Evolutionary conservation across 2,888 invertebrate species (phyloP).

Genomic region (Stenodera caucasica): DNA sequence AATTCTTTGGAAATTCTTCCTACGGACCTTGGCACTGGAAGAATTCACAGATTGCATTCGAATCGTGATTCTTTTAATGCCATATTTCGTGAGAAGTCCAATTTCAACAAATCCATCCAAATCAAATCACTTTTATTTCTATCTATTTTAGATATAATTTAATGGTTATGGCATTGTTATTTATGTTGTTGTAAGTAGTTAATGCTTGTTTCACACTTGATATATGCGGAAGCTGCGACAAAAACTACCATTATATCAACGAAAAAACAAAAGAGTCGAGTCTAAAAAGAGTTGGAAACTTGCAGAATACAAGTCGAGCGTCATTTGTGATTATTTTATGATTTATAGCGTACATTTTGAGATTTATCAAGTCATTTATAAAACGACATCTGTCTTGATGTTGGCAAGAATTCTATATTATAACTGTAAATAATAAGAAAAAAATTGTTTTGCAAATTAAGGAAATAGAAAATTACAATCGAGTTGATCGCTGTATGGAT

Average conservation of each 20-base stretch:
- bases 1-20: constrained; percentile 28
- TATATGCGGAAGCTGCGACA: neutral
- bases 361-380: constrained; percentile 14
- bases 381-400: constrained; percentile 1
- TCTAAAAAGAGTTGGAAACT: too few species aligned
- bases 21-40: constrained; percentile 67
- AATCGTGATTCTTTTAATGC: constrained; percentile 69
- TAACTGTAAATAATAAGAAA: neutral
- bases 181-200: neutral
- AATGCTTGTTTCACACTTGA: constrained; percentile 5
- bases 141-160: neutral
- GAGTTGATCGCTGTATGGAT: neutral
- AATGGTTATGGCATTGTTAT: neutral
- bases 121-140: neutral
- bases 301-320: neutral
- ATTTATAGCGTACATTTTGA: neutral
- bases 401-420: neutral
- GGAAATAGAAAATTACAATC: neutral
- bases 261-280: too few species aligned
- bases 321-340: constrained; percentile 3
- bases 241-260: constrained; percentile 5
- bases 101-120: neutral
- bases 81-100: constrained; percentile 58
- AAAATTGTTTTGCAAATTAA: neutral
- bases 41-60: constrained; percentile 66